These are phyloP conservation scores for Casuarius casuarius DNA, from an alignment of 2,113 vertebrate species.

Conservation along the genomic window DNA sequence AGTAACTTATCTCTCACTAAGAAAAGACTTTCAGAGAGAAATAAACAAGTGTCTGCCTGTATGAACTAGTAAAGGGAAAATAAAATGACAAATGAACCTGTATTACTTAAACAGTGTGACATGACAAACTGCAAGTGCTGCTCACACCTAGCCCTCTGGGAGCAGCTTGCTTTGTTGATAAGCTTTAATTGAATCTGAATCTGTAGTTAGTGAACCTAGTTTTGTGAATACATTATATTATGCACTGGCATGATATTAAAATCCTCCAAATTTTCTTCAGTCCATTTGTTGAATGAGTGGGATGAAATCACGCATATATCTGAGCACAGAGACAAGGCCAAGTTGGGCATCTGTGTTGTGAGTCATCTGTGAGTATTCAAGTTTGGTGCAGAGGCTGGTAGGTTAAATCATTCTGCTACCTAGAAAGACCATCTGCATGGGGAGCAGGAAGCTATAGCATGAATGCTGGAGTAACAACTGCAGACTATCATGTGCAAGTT, in stretches of 20 bases:
- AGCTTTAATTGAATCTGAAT: background rate
- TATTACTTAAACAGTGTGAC: slow-evolving; percentile 54
- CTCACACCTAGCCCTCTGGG: background rate
- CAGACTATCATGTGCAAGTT: background rate
- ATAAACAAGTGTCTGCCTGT: slow-evolving; percentile 40
- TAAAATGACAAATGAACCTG: slow-evolving; percentile 38
- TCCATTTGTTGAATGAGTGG: background rate
- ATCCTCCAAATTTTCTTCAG: background rate
- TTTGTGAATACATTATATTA: background rate
- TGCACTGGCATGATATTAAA: background rate
- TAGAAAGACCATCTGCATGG: background rate
- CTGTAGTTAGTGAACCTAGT: background rate
- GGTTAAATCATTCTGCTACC: background rate
- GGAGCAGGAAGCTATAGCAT: background rate
- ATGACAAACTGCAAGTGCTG: slow-evolving; percentile 20
- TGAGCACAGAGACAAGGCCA: background rate
- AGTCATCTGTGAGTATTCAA: background rate
- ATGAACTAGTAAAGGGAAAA: slow-evolving; percentile 43
- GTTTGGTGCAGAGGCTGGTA: background rate
- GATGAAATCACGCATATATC: background rate
- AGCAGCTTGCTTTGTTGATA: slow-evolving; percentile 46
- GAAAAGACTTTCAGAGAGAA: slow-evolving; percentile 29
- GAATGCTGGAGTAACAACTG: background rate
- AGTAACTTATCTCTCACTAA: slow-evolving; percentile 31
- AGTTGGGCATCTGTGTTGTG: background rate